A percentile compares a stretch with the other conserved stretches of the same genome.
Evolutionary conservation across 1,140 invertebrate genomes (phyloP).

Genomic region (Drosophila busckii): DNA sequence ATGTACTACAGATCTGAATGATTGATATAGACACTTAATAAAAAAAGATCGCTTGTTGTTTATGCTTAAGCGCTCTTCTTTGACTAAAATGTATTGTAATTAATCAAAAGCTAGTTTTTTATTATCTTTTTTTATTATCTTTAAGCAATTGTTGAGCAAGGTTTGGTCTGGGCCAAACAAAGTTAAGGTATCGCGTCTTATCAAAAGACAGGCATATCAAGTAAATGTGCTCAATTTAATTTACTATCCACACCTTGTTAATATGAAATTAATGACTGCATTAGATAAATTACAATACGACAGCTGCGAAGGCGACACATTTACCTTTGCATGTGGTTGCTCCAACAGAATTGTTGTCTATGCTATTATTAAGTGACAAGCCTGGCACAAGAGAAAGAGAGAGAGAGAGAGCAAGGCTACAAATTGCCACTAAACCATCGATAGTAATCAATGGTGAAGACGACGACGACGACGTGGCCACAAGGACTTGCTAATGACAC

Average conservation of each 20-base stretch:
- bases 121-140: too few relatives aligned
- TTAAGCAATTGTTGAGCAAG: too few relatives aligned
- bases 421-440: slow-evolving; percentile 39
- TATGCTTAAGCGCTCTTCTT: too few relatives aligned
- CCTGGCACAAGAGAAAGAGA: slow-evolving; percentile 6
- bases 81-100: too few relatives aligned
- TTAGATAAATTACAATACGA: slow-evolving; percentile 68
- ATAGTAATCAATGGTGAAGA: slow-evolving; percentile 41
- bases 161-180: too few relatives aligned
- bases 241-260: slow-evolving; percentile 65
- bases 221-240: slow-evolving; percentile 19
- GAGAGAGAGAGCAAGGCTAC: slow-evolving; percentile 2
- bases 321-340: slow-evolving; percentile 9
- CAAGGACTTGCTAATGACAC: slow-evolving; percentile 20
- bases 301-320: slow-evolving; percentile 8
- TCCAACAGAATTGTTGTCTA: slow-evolving; percentile 21
- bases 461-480: background rate
- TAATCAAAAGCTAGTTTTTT: too few relatives aligned
- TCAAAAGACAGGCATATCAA: too few relatives aligned
- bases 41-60: too few relatives aligned
- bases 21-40: too few relatives aligned
- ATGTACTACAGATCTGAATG: too few relatives aligned
- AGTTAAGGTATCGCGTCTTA: too few relatives aligned
- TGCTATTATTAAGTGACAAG: slow-evolving; percentile 49
- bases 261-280: slow-evolving; percentile 73